Conservation (phyloP, 2,888 invertebrate genomes). For the Trissoscelio sp. region DNA sequence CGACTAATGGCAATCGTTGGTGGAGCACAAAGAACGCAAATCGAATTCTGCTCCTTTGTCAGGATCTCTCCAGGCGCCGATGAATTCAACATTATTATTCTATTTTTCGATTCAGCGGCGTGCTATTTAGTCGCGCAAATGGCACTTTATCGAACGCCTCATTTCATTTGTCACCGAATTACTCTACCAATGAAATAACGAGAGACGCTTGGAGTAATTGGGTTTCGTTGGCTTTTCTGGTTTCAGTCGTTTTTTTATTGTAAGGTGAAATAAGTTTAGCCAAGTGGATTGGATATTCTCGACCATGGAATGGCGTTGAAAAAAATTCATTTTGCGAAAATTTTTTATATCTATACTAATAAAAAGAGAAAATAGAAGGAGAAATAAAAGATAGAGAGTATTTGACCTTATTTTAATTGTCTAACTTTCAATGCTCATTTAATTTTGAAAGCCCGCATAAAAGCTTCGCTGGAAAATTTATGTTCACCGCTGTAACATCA, state of each 20-base stretch:
- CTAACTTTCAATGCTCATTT: slow-evolving; percentile 11
- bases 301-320: neutral
- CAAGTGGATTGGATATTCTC: slow-evolving; percentile 37
- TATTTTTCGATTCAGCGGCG: slow-evolving; percentile 65
- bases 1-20: slow-evolving; percentile 58
- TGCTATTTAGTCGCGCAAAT: slow-evolving; percentile 67
- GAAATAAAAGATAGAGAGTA: neutral
- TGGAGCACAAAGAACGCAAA: slow-evolving; percentile 63
- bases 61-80: slow-evolving; percentile 68
- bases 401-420: slow-evolving; percentile 37
- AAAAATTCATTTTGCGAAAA: slow-evolving; percentile 7
- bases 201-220: slow-evolving; percentile 57
- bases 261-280: slow-evolving; percentile 38
- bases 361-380: no score
- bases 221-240: slow-evolving; percentile 60
- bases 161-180: slow-evolving; percentile 68
- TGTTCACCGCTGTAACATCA: neutral
- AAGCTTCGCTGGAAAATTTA: slow-evolving; percentile 24
- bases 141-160: slow-evolving; percentile 68
- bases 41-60: slow-evolving; percentile 66
- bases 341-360: neutral
- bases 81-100: slow-evolving; percentile 69
- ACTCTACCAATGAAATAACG: slow-evolving; percentile 64
- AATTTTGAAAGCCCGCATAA: slow-evolving; percentile 8
- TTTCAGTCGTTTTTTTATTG: slow-evolving; percentile 33